phyloP scores from a whole-genome alignment of 2,888 invertebrate genomes.

The Dicyrtomina minuta region DNA sequence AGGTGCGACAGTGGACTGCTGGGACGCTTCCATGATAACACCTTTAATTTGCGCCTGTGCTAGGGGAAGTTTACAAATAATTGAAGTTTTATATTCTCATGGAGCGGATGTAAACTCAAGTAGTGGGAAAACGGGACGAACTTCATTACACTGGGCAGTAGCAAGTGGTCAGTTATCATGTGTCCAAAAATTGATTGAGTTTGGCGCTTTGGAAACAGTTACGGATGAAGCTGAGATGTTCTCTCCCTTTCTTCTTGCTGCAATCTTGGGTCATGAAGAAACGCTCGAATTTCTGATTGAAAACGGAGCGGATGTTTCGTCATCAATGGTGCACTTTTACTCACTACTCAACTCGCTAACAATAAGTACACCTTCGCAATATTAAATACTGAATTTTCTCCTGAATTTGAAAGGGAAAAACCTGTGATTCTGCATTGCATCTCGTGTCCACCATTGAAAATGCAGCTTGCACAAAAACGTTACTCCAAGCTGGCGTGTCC shows the following conservation, averaged over 20 bases:
- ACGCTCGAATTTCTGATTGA: constrained; percentile 72
- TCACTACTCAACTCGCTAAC: no score
- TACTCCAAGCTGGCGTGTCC: constrained; percentile 72
- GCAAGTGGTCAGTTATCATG: constrained; percentile 73
- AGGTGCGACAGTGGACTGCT: constrained; percentile 36
- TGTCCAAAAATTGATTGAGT: constrained; percentile 69
- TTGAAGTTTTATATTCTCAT: constrained; percentile 28
- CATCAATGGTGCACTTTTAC: constrained; percentile 7
- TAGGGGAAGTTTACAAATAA: constrained; percentile 23
- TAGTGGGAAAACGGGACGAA: constrained; percentile 64
- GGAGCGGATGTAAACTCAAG: constrained; percentile 37
- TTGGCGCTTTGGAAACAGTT: constrained; percentile 74
- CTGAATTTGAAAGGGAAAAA: constrained; percentile 29
- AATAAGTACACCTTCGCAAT: no score
- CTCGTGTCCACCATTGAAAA: constrained; percentile 85
- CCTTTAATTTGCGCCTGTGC: constrained; percentile 43
- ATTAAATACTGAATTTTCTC: no score
- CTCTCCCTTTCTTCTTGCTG: constrained; percentile 80
- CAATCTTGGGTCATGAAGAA: constrained; percentile 69
- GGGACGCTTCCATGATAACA: constrained; percentile 33
- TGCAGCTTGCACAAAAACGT: constrained; percentile 70
- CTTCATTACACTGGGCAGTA: constrained; percentile 82
- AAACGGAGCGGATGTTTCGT: constrained; percentile 66
- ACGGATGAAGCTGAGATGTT: constrained; percentile 23
- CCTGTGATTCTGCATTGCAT: constrained; percentile 76